Conservation (phyloP, 2,888 invertebrate genomes). For the Apomyelois bistriatella region DNA sequence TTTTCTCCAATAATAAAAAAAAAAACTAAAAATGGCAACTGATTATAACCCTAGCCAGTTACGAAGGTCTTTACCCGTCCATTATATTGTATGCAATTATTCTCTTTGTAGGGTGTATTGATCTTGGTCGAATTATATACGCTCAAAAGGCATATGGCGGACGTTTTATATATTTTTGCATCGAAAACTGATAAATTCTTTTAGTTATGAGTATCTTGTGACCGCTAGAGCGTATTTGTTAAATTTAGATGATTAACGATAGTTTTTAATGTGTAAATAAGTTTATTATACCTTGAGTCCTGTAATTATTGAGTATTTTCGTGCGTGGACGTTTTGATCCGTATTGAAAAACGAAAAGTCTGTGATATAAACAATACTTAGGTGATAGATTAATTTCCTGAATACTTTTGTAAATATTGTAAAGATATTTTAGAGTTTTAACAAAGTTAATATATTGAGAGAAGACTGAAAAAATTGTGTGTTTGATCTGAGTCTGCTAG, state of each 20-base stretch:
- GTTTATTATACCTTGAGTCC: slow-evolving; percentile 74
- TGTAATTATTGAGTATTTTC: slow-evolving; percentile 79
- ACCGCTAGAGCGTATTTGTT: slow-evolving; percentile 77
- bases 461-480: slow-evolving; percentile 73
- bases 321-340: slow-evolving; percentile 80
- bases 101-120: slow-evolving; percentile 16
- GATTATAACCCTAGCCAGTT: slow-evolving; percentile 52
- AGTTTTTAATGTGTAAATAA: slow-evolving; percentile 79
- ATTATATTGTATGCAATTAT: slow-evolving; percentile 16
- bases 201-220: slow-evolving; percentile 79
- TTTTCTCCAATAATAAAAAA: slow-evolving; percentile 44
- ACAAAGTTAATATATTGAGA: slow-evolving; percentile 72
- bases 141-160: slow-evolving; percentile 81
- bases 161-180: slow-evolving; percentile 81
- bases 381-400: slow-evolving; percentile 75
- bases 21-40: slow-evolving; percentile 59
- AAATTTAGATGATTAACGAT: slow-evolving; percentile 76
- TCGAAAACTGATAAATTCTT: slow-evolving; percentile 79
- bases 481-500: slow-evolving; percentile 55
- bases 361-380: slow-evolving; percentile 82
- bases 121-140: slow-evolving; percentile 52
- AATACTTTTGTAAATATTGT: slow-evolving; percentile 77
- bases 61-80: slow-evolving; percentile 22
- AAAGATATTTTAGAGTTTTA: slow-evolving; percentile 75
- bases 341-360: slow-evolving; percentile 82